Evolutionary conservation across 2,797 vertebrate genomes (phyloP), one percentile per base, ranked within the genome.

Genomic region (Tokudaia muenninki): DNA sequence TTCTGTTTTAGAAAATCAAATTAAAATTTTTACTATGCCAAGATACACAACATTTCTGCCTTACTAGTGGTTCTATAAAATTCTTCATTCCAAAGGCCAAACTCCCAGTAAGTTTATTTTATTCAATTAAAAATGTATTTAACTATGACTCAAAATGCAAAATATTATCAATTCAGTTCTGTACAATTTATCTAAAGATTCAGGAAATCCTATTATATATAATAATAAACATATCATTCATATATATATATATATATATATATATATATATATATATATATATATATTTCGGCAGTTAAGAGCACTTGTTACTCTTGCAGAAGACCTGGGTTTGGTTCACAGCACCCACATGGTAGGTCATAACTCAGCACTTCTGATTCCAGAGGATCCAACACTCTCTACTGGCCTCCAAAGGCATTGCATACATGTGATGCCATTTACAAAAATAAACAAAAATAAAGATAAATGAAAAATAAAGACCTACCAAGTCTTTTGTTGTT

Each of bases 51-150:
- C 82, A 67, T 65, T 97, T 92, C 22, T 14, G 89, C 47, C 61
- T 92, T 87, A 70, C 11, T 84, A 61, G 31, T 57, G 3, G 24
- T 81, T 95, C 52, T 79, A 59, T 94, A 96, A 94, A 81, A 67
- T 77, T 90, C 41, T 74, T 92, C 7, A 79, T 77, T 95, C 22
- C 10, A 59, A 72, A 93, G 91, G 91, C 10, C 13, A 50, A 94
- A 82, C 5, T 92, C 52, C 19, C n/a, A 55, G 44, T 1, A 86
- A 29, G 82, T 90, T 80, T 94, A 55, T 87, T 96, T 87, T 63
- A 83, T 37, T 94, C 22, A 87, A 37, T 86, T 72, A 90, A 96
- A 84, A 50, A 77, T 84, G 17, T 70, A 65, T 72, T 89, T 55
- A 92, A 22, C 0, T 9, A 67, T 34, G 3, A 4, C 79, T 61